Base-by-base conservation (phyloP, 2,113 vertebrate species). In the Ammodytes marinus region DNA sequence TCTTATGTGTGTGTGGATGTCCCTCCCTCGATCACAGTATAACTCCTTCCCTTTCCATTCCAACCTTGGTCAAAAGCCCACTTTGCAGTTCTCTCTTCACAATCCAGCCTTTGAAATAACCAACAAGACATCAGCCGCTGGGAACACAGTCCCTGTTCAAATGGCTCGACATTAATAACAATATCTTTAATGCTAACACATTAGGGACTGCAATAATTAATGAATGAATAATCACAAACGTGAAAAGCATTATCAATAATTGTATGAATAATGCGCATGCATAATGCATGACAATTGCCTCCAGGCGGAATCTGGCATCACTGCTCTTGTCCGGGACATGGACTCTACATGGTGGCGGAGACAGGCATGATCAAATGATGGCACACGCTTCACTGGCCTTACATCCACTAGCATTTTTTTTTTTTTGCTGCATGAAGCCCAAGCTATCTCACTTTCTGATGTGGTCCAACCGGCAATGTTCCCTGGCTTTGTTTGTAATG, bases 261-360 rank as follows among this genome's bases (percentile, higher is more conserved):
- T 96, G 93, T 95, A 95, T 95, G 94, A 96, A 97, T 96, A 96
- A 97, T 50, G 37, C 90, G 95, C 95, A 96, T 96, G 93, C 91
- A 97, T 97, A 96, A 98, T 97, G 93, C 94, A 98, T 97, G 92
- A 93, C 91, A 94, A 93, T 96, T 95, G 96, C 96, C 96, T 87
- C 86, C 79, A 94, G 97, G 95, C 96, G 94, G 94, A 92, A 92
- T 94, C 94, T 96, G 96, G 90, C 91, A 87, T 96, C 95, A 94
- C 92, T 93, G 91, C 93, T 93, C 95, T 95, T 93, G 94, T 97
- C 96, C 95, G 93, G 93, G 91, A 92, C 92, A 92, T 85, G 94
- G 92, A 93, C 88, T 86, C 83, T 93, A 94, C 95, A 95, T 95
- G 92, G 92, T 91, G 93, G 94, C 90, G 82, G 92, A 95, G 95